Evolutionary conservation across 2,888 invertebrate species (phyloP).

Genomic region (Shargacucullia verbasci): DNA sequence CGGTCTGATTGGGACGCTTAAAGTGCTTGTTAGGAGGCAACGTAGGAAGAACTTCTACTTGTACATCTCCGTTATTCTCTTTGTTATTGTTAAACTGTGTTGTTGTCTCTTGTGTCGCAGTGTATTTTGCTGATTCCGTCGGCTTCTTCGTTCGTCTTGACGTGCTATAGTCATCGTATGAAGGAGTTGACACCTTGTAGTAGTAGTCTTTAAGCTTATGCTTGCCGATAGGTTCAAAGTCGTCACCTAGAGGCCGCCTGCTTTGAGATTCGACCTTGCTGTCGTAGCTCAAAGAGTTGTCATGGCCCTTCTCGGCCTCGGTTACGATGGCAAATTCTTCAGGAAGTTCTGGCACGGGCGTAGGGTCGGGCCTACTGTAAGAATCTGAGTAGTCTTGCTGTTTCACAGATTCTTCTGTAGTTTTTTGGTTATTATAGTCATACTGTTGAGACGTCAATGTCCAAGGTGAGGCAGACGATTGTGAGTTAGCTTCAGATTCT

Average conservation of each 20-base stretch:
- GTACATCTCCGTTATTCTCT: constrained; percentile 64
- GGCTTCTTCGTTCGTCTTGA: constrained; percentile 81
- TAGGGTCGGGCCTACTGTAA: constrained; percentile 70
- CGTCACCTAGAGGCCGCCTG: constrained; percentile 82
- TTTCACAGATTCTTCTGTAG: constrained; percentile 70
- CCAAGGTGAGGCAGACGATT: constrained; percentile 78
- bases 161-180: constrained; percentile 74
- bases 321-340: constrained; percentile 84
- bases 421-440: constrained; percentile 65
- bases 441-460: constrained; percentile 73
- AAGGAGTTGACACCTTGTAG: constrained; percentile 82
- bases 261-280: constrained; percentile 82
- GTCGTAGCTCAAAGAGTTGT: constrained; percentile 82
- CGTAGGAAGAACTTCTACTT: constrained; percentile 79
- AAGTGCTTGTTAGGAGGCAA: constrained; percentile 84
- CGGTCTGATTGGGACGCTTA: constrained; percentile 75
- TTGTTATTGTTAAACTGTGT: constrained; percentile 64
- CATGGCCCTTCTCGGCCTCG: constrained; percentile 80
- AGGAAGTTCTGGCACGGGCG: constrained; percentile 70
- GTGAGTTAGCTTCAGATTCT: constrained; percentile 74
- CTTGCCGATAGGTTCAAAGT: constrained; percentile 83
- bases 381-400: constrained; percentile 67
- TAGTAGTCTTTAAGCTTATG: constrained; percentile 85
- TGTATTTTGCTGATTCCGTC: constrained; percentile 65
- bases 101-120: constrained; percentile 66